Evolutionary conservation across 2,113 vertebrate genomes (phyloP).

Genomic region (Myanophis thanlyinensis): DNA sequence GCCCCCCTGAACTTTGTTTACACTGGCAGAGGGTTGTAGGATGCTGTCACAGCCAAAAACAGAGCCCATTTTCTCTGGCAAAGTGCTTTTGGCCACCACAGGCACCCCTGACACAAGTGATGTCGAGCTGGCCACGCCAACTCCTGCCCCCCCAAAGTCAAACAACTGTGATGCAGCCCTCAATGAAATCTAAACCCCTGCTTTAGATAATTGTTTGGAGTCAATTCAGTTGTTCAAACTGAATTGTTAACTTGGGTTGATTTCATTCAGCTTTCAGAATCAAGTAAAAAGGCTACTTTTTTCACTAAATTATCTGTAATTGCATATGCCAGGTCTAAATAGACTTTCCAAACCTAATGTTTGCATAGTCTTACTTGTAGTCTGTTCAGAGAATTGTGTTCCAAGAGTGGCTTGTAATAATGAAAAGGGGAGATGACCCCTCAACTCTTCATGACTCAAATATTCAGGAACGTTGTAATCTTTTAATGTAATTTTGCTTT

Average conservation of each 20-base stretch:
- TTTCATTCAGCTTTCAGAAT: neutral
- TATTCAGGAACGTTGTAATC: neutral
- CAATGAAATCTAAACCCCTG: too few relatives aligned
- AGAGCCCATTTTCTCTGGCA: too few relatives aligned
- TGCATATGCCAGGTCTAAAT: neutral
- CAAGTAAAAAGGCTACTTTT: neutral
- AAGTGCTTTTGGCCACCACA: too few relatives aligned
- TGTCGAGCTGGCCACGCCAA: too few relatives aligned
- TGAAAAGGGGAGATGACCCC: accelerated
- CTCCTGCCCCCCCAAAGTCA: too few relatives aligned
- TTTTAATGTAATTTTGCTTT: neutral
- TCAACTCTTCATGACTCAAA: neutral
- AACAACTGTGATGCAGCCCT: too few relatives aligned
- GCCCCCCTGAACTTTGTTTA: too few relatives aligned
- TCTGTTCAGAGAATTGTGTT: neutral
- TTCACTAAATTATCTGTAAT: neutral
- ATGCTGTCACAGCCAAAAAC: too few relatives aligned
- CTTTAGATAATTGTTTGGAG: neutral
- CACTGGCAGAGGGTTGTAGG: too few relatives aligned
- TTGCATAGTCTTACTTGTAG: neutral
- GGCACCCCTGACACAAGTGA: too few relatives aligned
- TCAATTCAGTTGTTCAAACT: neutral
- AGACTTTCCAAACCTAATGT: neutral
- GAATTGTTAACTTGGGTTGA: neutral
- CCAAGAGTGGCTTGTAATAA: accelerated